Evolutionary conservation across 2,888 invertebrate genomes (phyloP), one percentile per base, ranked within the genome.

Genomic region (Thecophora atra): DNA sequence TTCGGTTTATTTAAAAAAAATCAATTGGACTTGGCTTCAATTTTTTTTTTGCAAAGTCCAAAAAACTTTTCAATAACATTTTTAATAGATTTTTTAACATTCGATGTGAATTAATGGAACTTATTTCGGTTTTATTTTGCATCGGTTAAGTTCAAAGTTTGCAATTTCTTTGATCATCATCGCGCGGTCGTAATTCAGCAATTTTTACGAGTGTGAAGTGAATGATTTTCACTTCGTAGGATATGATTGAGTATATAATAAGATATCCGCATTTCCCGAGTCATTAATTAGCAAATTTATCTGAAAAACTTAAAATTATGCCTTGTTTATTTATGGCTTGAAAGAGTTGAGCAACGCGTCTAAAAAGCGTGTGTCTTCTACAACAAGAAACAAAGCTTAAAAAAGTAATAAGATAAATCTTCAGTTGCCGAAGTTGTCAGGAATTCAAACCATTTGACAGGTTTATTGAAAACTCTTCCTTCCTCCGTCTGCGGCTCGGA

Each of bases 381-480:
- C 6, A 11, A 37, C 37, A 37, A 37, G 37, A 37, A 6, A 37
- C 37, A 37, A 37, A 37, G 7, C 47, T 17, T 4, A 47, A 11
- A 47, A 47, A 17, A 47, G 17, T 15, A 47, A n/a, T 47, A n/a
- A n/a, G 47, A 47, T 47, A 15, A 47, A 11, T n/a, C n/a, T 47
- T 15, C 11, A 8, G 47, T 17, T n/a, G 47, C 47, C 11, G 8
- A 47, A 47, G 47, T 5, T 47, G 37, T n/a, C 47, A 47, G 13
- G 47, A 8, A 11, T n/a, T 17, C 47, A 17, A 47, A 11, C 17
- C 8, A 47, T 47, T 47, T 28, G 58, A 58, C 58, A 58, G 58
- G 28, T 58, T 58, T 58, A 58, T 58, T 26, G 28, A 58, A 54
- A 58, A 58, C 28, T 37, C 37, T 37, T 37, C 37, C 37, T 37